Evolutionary conservation across 1,140 invertebrate genomes (phyloP).

Genomic region (Campodea augens): DNA sequence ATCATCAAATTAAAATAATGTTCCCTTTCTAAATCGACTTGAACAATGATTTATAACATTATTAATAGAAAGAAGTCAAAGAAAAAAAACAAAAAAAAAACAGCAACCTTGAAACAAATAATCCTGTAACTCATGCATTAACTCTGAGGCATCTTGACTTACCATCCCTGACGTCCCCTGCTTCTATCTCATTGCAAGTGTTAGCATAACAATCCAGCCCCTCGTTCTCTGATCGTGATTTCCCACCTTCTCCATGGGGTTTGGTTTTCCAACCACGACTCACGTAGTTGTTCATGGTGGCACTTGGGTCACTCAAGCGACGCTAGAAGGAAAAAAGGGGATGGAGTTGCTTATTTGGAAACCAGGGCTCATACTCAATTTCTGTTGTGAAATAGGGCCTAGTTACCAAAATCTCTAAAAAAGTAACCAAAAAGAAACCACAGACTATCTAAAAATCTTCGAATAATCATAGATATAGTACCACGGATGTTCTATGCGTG

Average conservation of each 20-base stretch:
- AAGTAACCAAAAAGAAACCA: too few relatives aligned
- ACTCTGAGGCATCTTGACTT: slow-evolving; percentile 25
- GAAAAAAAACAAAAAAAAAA: slow-evolving; percentile 9
- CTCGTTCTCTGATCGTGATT: slow-evolving; percentile 81
- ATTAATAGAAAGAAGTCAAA: too few relatives aligned
- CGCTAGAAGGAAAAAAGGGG: slow-evolving; percentile 34
- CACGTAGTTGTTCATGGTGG: slow-evolving; percentile 76
- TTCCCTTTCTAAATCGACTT: too few relatives aligned
- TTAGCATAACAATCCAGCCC: slow-evolving; percentile 61
- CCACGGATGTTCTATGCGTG: too few relatives aligned
- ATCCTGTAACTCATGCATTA: too few relatives aligned
- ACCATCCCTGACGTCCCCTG: slow-evolving; percentile 83
- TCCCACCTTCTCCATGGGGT: slow-evolving; percentile 31
- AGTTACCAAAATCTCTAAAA: background rate
- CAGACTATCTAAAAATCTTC: too few relatives aligned
- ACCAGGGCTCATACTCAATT: background rate
- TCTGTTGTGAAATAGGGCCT: background rate
- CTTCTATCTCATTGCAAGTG: slow-evolving; percentile 76
- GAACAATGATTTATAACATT: too few relatives aligned
- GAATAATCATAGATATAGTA: too few relatives aligned
- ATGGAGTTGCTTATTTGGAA: background rate
- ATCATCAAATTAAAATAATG: too few relatives aligned
- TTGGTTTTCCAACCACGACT: slow-evolving; percentile 58
- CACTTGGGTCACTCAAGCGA: slow-evolving; percentile 79
- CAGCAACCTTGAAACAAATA: background rate